Evolutionary conservation across 2,888 invertebrate species (phyloP), one percentile per base, ranked within the genome.

Genomic region (Stenotaenia linearis): DNA sequence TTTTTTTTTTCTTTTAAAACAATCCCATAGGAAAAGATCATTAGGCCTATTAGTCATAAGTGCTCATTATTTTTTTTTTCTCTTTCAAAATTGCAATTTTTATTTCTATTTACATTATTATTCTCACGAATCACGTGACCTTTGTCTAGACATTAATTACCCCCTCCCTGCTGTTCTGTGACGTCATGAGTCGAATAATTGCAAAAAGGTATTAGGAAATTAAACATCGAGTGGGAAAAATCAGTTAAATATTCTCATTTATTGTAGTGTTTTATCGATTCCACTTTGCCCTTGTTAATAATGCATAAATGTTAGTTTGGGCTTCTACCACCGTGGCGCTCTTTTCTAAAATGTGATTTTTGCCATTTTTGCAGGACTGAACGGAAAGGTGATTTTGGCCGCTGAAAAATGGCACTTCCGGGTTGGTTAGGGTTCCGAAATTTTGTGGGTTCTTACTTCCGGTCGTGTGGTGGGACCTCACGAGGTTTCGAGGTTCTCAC

Each of bases 71-170:
- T 1, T 21, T 56, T 56, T 56, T n/a, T 18, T 18, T 18, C 56
- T n/a, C 18, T 56, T 56, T 18, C 18, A 15, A 61, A 61, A 23
- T 25, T 7, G 7, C 12, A 23, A 61, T 25, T 61, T 61, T 61
- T 25, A 61, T 61, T 61, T 61, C 28, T 61, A 15, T 61, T 61
- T 61, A 61, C 61, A 61, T 25, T 61, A 61, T 61, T 61, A 61
- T 61, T 61, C 23, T 21, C 61, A 61, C 61, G 61, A 61, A 28
- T 61, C 61, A 61, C 61, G 61, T 9, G 15, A 9, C 45, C 18
- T 12, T 45, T 12, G 61, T 28, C 61, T 61, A 61, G n/a, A 45
- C 45, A 45, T 25, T 61, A 61, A 23, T 23, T 61, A 61, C 25
- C 25, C 25, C 23, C 61, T 12, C 25, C 23, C 6, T n/a, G n/a